Percentiles rank a stretch among this genome's conserved stretches.
Evolutionary conservation across 2,888 invertebrate genomes (phyloP).

Genomic region (Acanthopleura granulata): DNA sequence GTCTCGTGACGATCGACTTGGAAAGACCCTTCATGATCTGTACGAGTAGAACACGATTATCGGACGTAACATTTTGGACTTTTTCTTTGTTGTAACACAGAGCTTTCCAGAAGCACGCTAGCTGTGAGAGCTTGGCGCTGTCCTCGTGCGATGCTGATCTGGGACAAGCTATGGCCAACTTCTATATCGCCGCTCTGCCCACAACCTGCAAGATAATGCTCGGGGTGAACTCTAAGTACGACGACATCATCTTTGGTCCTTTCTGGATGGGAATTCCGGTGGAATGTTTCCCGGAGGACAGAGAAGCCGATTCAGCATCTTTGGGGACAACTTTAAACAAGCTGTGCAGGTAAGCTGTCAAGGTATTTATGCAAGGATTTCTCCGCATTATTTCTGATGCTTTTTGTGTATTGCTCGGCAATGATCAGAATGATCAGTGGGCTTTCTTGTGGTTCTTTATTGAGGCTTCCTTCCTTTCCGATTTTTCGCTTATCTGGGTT

Average conservation of each 20-base stretch:
- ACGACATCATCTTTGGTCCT: background rate
- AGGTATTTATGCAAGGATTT: too few species aligned
- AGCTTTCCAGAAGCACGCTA: background rate
- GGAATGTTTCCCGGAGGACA: background rate
- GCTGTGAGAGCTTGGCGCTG: background rate
- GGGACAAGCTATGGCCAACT: background rate
- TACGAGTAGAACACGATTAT: too few species aligned
- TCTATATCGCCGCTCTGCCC: background rate
- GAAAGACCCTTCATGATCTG: too few species aligned
- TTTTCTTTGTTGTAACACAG: conserved; percentile 4
- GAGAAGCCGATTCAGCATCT: background rate
- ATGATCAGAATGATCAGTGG: too few species aligned
- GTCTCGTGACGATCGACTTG: too few species aligned
- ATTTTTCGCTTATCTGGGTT: too few species aligned
- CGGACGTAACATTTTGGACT: background rate
- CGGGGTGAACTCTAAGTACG: background rate
- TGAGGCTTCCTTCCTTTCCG: too few species aligned
- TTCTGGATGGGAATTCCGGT: conserved; percentile 6
- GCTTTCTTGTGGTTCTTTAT: too few species aligned
- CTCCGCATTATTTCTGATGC: too few species aligned
- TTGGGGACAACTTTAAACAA: too few species aligned
- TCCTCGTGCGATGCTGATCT: background rate
- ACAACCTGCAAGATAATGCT: conserved; percentile 12
- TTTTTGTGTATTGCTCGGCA: too few species aligned
- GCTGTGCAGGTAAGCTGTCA: too few species aligned